Evolutionary conservation across 2,113 vertebrate species (phyloP), one percentile per base, ranked within the genome.

Genomic region (Cavia aperea): DNA sequence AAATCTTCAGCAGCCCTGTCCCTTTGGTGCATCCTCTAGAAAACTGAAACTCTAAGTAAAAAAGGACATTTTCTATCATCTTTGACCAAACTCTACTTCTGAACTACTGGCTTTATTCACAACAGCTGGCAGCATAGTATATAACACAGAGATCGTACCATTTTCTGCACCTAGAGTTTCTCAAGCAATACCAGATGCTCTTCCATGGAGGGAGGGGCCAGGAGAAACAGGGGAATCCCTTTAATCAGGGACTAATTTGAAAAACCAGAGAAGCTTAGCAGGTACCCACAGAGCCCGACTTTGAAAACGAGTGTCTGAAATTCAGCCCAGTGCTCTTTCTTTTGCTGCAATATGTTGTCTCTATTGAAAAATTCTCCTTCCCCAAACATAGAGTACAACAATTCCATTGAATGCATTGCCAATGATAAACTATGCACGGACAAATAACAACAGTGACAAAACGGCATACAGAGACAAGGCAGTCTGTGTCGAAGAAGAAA

Each of bases 391-490:
- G 92, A 95, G 60, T 36, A 96, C 95, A 96, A 95, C 92, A 96
- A 94, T 95, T 91, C 84, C 66, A 89, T 29, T 97, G 96, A 96
- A 95, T 95, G 88, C 93, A 83, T 75, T 73, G 94, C 95, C 95
- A 89, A 95, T 88, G 96, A 96, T 96, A 96, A 96, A 95, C 96
- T 96, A 89, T 96, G 95, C 95, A 90, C 0, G 95, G 96, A 96
- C 96, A 95, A 97, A 97, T 95, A 96, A 96, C 94, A 97, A 97
- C 96, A 97, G 95, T 95, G 93, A 96, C 93, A 96, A 94, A 96
- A 96, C 95, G 1, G 1, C 73, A 1, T 33, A 92, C 31, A 96
- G 92, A 96, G 96, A 96, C 92, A 95, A 97, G 96, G 95, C 95
- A 96, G 96, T 94, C 95, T 97, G 93, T 97, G 96, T 97, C 0